Conservation (phyloP, 2,888 invertebrate species). For the Eupithecia inturbata region DNA sequence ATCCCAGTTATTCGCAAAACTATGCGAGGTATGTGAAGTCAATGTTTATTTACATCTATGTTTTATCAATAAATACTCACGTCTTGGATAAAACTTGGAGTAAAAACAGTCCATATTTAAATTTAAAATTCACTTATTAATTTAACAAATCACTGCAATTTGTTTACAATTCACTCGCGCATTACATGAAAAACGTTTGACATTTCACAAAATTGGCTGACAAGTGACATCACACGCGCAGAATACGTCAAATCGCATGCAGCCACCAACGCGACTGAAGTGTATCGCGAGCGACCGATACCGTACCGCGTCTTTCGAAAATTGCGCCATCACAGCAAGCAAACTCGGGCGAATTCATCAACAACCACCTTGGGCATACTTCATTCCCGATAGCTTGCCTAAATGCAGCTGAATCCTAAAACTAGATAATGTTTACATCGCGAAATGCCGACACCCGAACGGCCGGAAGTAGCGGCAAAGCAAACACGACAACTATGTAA, state of each 20-base stretch:
- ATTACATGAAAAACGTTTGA: conserved; percentile 79
- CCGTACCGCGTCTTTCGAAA: conserved; percentile 85
- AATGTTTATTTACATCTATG: conserved; percentile 72
- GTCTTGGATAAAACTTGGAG: conserved; percentile 83
- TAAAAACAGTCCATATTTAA: conserved; percentile 82
- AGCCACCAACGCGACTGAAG: conserved; percentile 85
- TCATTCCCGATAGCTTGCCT: conserved; percentile 78
- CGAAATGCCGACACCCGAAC: conserved; percentile 83
- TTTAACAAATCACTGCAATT: conserved; percentile 75
- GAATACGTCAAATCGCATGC: conserved; percentile 85
- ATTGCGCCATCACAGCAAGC: conserved; percentile 84
- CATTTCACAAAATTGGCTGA: conserved; percentile 82
- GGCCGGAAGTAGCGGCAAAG: conserved; percentile 85
- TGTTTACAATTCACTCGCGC: conserved; percentile 81
- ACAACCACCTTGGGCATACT: conserved; percentile 83
- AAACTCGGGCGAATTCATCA: conserved; percentile 83
- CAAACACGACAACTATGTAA: conserved; percentile 91
- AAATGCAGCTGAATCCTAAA: conserved; percentile 74
- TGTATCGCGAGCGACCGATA: conserved; percentile 83
- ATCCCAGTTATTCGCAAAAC: conserved; percentile 67
- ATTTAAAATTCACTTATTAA: conserved; percentile 71
- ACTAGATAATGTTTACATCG: conserved; percentile 84
- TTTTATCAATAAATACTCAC: conserved; percentile 75
- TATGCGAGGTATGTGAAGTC: conserved; percentile 78
- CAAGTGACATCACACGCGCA: conserved; percentile 83